These are phyloP conservation scores for Crax fasciolata DNA, from an alignment of 2,797 vertebrate genomes.

Conservation along the genomic window DNA sequence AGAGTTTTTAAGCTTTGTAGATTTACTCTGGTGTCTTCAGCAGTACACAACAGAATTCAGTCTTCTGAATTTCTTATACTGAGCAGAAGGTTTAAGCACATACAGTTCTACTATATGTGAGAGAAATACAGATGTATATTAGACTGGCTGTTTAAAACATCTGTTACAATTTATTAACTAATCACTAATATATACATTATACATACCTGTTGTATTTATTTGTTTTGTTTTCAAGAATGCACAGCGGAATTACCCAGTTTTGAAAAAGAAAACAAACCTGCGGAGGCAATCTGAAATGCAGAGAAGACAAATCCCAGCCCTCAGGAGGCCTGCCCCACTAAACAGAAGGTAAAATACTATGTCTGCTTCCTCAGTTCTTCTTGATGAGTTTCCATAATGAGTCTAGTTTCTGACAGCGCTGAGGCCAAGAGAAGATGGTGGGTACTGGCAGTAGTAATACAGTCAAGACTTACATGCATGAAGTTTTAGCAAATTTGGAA, in stretches of 20 bases:
- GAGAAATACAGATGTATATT: neutral
- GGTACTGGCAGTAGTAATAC: neutral
- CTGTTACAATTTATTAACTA: neutral
- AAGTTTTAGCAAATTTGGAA: neutral
- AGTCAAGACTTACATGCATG: neutral
- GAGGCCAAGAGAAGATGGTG: neutral
- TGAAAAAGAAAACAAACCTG: constrained; percentile 81
- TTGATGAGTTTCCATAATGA: neutral
- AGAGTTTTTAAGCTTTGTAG: neutral
- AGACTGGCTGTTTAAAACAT: too few relatives aligned
- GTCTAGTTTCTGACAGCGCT: neutral
- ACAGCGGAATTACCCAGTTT: constrained; percentile 79
- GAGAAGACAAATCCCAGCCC: constrained; percentile 77
- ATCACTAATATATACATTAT: neutral
- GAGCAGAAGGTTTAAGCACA: neutral
- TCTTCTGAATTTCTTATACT: neutral
- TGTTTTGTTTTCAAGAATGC: constrained; percentile 74
- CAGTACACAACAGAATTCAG: neutral
- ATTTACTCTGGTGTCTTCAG: neutral
- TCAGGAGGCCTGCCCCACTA: constrained; percentile 86
- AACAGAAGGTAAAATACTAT: constrained; percentile 87
- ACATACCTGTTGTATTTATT: neutral
- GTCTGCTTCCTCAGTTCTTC: neutral
- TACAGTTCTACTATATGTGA: neutral
- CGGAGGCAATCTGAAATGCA: constrained; percentile 83